Percentiles rank a stretch among this genome's conserved stretches.
Evolutionary conservation across 2,797 vertebrate genomes (phyloP).

Genomic region (Brotula barbata): DNA sequence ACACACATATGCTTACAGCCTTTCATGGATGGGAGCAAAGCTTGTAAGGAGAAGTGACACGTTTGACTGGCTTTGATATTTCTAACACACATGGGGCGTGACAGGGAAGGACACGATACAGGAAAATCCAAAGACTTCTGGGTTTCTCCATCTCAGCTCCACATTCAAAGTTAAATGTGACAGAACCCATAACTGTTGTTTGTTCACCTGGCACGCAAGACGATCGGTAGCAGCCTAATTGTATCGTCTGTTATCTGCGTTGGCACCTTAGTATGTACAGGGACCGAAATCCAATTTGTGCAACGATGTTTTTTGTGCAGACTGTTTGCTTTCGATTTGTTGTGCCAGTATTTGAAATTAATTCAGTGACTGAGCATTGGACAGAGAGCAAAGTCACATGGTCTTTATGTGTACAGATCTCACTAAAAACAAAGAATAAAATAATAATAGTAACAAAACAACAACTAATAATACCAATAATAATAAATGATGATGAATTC

Average conservation of each 20-base stretch:
- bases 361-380: conserved; percentile 53
- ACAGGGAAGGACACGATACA: conserved; percentile 7
- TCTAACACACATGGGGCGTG: conserved; percentile 24
- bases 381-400: conserved; percentile 38
- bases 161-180: background rate
- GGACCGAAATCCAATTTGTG: conserved; percentile 27
- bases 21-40: conserved; percentile 40
- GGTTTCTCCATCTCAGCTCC: conserved; percentile 1
- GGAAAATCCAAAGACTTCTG: background rate
- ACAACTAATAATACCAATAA: no score
- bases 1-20: conserved; percentile 8
- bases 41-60: conserved; percentile 40
- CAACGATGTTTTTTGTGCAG: conserved; percentile 44
- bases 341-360: conserved; percentile 65
- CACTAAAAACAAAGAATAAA: no score
- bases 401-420: conserved; percentile 23
- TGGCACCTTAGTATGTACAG: background rate
- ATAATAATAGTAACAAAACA: no score
- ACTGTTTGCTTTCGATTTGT: conserved; percentile 62
- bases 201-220: conserved; percentile 1
- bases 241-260: background rate
- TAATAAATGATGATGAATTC: no score
- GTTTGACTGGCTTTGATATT: conserved; percentile 46
- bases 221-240: background rate
- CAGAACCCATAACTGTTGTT: conserved; percentile 4